Base-by-base conservation (phyloP, 2,888 invertebrate species). In the Mamestra brassicae region DNA sequence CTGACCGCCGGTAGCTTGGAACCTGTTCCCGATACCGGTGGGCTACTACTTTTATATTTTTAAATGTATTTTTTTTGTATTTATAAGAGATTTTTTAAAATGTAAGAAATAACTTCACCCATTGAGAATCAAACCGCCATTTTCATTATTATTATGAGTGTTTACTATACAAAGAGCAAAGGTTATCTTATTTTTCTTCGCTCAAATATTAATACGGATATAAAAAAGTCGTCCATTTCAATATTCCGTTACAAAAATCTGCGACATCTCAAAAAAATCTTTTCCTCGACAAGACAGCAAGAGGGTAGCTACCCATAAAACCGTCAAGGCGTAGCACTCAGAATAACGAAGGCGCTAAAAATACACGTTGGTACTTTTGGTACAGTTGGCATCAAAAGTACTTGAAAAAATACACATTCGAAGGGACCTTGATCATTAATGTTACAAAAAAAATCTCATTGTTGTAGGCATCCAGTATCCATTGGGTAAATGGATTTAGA, bases 311-410 rank as follows among this genome's bases (percentile, higher is more conserved):
- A 82, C 63, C 71, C 78, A 78, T 88, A 80, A 82, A 88, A 86
- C 76, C 76, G 85, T 57, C 78, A 64, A 79, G 80, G 68, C 75
- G 80, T 65, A 88, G 88, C 88, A 90, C 90, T 90, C 87, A 80
- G 78, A 63, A 80, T 90, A 90, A 90, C 89, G 89, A 90, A 89
- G 80, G 47, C 34, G 73, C 84, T 88, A 88, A 89, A 89, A 89
- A 89, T 89, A 89, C 76, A 76, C 80, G 61, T 57, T 8, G 54
- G 57, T 68, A 77, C 70, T 71, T 69, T 70, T 66, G 67, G 58
- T 71, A 61, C 61, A 45, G 61, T 61, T n/a, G 11, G 26, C 42
- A 13, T 13, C n/a, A 13, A 45, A 61, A 45, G 13, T 42, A 26
- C 5, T 1, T 42, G 45, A 45, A 50, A 45, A 50, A 50, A 11